Conservation (phyloP, 1,140 invertebrate genomes). For the Theocolax elegans region DNA sequence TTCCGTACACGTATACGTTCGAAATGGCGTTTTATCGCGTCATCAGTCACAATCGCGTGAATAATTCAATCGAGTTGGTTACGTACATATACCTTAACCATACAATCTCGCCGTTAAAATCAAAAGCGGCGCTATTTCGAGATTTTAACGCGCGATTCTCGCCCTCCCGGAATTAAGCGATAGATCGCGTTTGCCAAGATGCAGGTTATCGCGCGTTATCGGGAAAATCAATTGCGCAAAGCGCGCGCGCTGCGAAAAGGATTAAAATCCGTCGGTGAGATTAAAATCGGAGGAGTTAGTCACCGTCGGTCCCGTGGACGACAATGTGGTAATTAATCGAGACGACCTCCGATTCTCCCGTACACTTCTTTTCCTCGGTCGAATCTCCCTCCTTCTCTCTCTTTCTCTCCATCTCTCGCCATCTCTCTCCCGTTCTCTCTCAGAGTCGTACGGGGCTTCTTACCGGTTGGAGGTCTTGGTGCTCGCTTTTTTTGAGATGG, state of each 20-base stretch:
- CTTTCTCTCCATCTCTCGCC: conserved; percentile 29
- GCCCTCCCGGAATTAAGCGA: conserved; percentile 25
- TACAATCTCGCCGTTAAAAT: conserved; percentile 20
- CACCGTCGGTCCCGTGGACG: conserved; percentile 51
- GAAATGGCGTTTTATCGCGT: too few relatives aligned
- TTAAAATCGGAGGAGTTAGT: too few relatives aligned
- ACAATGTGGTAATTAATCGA: conserved; percentile 70
- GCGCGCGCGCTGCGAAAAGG: conserved; percentile 11
- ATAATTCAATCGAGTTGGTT: conserved; percentile 32
- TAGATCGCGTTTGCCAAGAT: conserved; percentile 9
- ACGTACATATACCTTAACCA: too few relatives aligned
- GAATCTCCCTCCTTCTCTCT: conserved; percentile 34
- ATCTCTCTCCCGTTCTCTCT: conserved; percentile 13
- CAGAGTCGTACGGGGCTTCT: too few relatives aligned
- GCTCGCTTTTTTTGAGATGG: conserved; percentile 55
- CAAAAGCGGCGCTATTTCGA: conserved; percentile 25
- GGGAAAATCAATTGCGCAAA: conserved; percentile 47
- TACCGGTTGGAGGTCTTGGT: background rate
- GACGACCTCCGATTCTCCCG: conserved; percentile 58
- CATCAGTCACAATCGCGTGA: too few relatives aligned
- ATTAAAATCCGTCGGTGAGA: conserved; percentile 55
- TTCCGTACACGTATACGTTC: too few relatives aligned
- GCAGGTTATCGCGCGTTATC: conserved; percentile 44
- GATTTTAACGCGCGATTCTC: conserved; percentile 22
- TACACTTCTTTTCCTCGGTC: conserved; percentile 45